Conservation (phyloP, 2,113 vertebrate genomes). For the Trogon melanurus region DNA sequence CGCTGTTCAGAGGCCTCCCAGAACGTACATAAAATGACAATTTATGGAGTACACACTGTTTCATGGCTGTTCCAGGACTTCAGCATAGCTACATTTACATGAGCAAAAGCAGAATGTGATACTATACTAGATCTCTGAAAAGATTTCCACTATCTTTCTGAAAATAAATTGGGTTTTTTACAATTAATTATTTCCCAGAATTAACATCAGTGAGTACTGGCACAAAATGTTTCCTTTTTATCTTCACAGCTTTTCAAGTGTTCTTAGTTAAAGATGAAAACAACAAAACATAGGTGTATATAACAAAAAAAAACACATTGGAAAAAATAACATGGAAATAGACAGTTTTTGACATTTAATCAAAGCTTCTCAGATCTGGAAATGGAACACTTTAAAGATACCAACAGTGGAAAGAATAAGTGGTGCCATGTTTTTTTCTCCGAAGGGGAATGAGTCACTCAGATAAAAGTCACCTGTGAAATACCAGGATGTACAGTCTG, state of each 20-base stretch:
- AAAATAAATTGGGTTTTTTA: background rate
- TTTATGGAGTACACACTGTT: accelerated
- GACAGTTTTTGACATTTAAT: background rate
- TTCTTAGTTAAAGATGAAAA: background rate
- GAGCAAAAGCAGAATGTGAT: background rate
- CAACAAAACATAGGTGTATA: background rate
- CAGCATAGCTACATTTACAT: background rate
- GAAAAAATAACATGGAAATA: background rate
- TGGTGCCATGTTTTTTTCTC: background rate
- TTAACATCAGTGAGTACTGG: background rate
- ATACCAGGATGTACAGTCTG: background rate
- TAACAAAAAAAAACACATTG: background rate
- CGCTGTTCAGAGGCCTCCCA: background rate
- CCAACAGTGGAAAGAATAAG: background rate
- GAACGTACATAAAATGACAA: background rate
- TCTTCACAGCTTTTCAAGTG: background rate
- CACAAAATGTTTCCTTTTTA: background rate
- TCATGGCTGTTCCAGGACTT: background rate
- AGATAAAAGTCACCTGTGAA: background rate
- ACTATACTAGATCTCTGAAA: background rate
- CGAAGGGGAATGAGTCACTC: background rate
- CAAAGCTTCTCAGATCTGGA: background rate
- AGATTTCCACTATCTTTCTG: background rate
- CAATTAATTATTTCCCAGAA: background rate
- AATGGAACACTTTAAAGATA: background rate